Evolutionary conservation across 92 coral and sea anemone genomes (phyloP).

Genomic region (Nematostella vectensis): DNA sequence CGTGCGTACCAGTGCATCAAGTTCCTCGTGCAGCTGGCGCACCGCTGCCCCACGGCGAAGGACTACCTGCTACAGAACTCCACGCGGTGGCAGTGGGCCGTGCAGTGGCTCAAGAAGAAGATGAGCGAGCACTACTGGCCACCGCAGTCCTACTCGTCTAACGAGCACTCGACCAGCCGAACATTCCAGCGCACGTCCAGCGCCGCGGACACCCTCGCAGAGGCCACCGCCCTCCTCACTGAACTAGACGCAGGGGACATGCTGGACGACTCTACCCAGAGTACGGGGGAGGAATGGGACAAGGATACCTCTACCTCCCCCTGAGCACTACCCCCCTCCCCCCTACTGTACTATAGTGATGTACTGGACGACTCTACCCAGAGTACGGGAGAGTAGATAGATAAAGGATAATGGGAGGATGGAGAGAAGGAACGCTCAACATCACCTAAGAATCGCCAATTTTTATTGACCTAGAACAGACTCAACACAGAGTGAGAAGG

Average conservation of each 20-base stretch:
- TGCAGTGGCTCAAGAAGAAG: conserved; percentile 80
- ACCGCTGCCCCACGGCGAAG: conserved; percentile 74
- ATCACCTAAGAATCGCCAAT: too few relatives aligned
- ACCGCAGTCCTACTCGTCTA: conserved; percentile 72
- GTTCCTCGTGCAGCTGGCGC: conserved; percentile 75
- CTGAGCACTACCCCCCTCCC: too few relatives aligned
- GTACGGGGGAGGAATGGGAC: conserved; percentile 64
- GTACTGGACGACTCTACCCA: too few relatives aligned
- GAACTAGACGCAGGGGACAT: conserved; percentile 83
- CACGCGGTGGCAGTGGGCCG: conserved; percentile 95
- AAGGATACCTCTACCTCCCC: conserved; percentile 27
- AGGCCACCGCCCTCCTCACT: conserved; percentile 83
- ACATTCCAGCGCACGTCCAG: conserved; percentile 85
- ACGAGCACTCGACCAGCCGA: conserved; percentile 79
- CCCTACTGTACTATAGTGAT: too few relatives aligned
- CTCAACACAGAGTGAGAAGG: too few relatives aligned
- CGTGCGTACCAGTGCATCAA: conserved; percentile 88
- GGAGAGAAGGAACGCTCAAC: too few relatives aligned
- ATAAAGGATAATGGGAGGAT: too few relatives aligned
- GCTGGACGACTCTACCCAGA: conserved; percentile 33
- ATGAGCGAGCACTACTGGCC: conserved; percentile 90
- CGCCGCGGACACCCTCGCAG: conserved; percentile 88
- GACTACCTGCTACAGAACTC: conserved; percentile 81
- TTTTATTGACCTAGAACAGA: too few relatives aligned
- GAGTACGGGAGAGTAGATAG: too few relatives aligned